Percentiles rank a stretch among this genome's conserved stretches.
Evolutionary conservation across 2,113 vertebrate species (phyloP).

Genomic region (Buteo buteo): DNA sequence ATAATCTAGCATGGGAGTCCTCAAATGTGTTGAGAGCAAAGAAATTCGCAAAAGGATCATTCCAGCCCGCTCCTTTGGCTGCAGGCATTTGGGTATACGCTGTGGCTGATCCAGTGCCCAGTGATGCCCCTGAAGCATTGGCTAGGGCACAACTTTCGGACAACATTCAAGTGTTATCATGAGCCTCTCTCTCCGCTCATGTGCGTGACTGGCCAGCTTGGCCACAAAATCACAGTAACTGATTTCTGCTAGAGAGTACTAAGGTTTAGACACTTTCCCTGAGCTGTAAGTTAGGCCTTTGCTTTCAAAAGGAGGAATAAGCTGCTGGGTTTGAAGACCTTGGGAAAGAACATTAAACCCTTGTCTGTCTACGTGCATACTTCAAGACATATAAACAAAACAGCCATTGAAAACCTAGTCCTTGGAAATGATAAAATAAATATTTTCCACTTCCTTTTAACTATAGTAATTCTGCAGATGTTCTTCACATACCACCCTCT

Average conservation of each 20-base stretch:
- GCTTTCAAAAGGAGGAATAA: background rate
- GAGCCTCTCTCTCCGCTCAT: background rate
- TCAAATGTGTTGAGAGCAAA: background rate
- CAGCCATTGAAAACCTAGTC: background rate
- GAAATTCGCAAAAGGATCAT: background rate
- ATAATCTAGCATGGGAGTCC: background rate
- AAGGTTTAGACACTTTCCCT: background rate
- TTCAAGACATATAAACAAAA: background rate
- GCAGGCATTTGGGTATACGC: background rate
- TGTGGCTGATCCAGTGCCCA: background rate
- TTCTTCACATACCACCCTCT: background rate
- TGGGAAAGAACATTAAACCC: background rate
- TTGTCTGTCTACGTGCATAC: background rate
- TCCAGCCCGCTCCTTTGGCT: background rate
- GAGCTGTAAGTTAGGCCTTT: background rate
- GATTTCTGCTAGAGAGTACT: background rate
- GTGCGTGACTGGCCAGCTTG: rapidly evolving
- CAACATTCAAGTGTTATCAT: rapidly evolving
- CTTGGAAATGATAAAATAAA: background rate
- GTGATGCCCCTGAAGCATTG: background rate
- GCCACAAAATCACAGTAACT: background rate
- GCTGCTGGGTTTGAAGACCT: background rate
- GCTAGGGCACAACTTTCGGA: background rate
- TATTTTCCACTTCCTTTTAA: background rate
- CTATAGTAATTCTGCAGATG: background rate